Percentiles rank a stretch among this genome's conserved stretches.
These are phyloP conservation scores for Argyresthia goedartella DNA, from an alignment of 2,888 invertebrate species.

Conservation along the genomic window DNA sequence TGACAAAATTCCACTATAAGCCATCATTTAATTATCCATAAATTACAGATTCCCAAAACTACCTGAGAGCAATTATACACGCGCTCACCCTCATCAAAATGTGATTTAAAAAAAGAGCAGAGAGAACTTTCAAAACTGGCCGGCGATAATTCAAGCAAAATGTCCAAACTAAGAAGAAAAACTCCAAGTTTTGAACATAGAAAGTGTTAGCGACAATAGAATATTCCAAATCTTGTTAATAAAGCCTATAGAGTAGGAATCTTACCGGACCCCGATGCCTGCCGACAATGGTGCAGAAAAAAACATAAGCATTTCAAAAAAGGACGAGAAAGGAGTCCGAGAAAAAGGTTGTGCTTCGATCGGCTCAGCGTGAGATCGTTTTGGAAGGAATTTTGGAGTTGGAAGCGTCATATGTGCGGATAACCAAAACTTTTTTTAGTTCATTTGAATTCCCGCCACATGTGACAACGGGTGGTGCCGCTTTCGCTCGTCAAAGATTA, in stretches of 20 bases:
- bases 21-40: constrained; percentile 69
- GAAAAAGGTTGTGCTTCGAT: constrained; percentile 38
- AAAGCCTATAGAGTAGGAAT: constrained; percentile 36
- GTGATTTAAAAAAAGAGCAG: constrained; percentile 44
- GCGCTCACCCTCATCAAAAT: constrained; percentile 67
- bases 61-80: constrained; percentile 69
- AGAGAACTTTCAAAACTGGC: constrained; percentile 63
- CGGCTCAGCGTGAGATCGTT: constrained; percentile 64
- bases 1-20: constrained; percentile 69
- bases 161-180: constrained; percentile 61
- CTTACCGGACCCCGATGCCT: constrained; percentile 18
- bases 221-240: constrained; percentile 70
- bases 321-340: constrained; percentile 22
- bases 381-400: constrained; percentile 62
- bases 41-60: constrained; percentile 62
- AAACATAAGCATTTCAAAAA: constrained; percentile 46
- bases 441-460: constrained; percentile 32
- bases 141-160: constrained; percentile 69
- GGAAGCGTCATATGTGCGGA: constrained; percentile 44
- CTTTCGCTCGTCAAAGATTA: constrained; percentile 36
- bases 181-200: constrained; percentile 54
- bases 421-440: constrained; percentile 20
- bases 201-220: constrained; percentile 70
- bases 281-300: constrained; percentile 39
- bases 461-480: constrained; percentile 24